These are phyloP conservation scores for Limosa lapponica DNA, from an alignment of 2,797 vertebrate species.

Conservation along the genomic window DNA sequence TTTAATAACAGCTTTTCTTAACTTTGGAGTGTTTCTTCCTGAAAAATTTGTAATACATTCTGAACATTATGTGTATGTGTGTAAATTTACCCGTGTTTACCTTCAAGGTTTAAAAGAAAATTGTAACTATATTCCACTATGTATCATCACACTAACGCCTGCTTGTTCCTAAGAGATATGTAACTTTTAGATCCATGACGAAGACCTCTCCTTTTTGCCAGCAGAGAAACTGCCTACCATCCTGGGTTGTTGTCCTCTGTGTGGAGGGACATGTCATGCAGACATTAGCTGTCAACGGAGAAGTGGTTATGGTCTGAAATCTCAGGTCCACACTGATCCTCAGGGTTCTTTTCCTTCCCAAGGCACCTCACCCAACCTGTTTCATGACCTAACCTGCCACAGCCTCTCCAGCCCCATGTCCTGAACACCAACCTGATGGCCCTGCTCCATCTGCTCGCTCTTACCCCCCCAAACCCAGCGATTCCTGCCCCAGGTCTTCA, in stretches of 20 bases:
- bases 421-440: background rate
- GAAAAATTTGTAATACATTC: background rate
- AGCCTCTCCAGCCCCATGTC: fast-evolving
- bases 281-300: background rate
- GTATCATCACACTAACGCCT: background rate
- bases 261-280: background rate
- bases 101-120: background rate
- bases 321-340: background rate
- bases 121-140: background rate
- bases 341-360: background rate
- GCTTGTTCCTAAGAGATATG: background rate
- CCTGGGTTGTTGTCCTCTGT: background rate
- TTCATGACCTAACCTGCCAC: background rate
- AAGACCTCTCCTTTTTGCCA: background rate
- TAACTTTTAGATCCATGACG: background rate
- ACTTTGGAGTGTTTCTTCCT: background rate
- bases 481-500: background rate
- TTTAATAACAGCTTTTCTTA: background rate
- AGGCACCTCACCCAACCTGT: background rate
- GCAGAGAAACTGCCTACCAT: background rate
- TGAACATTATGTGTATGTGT: background rate
- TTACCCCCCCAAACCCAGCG: fast-evolving
- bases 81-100: background rate
- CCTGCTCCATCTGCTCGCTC: background rate
- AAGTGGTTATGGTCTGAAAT: background rate